Percentiles rank a stretch among this genome's conserved stretches.
Evolutionary conservation across 2,797 vertebrate genomes (phyloP).

Genomic region (Anguilla megastoma): DNA sequence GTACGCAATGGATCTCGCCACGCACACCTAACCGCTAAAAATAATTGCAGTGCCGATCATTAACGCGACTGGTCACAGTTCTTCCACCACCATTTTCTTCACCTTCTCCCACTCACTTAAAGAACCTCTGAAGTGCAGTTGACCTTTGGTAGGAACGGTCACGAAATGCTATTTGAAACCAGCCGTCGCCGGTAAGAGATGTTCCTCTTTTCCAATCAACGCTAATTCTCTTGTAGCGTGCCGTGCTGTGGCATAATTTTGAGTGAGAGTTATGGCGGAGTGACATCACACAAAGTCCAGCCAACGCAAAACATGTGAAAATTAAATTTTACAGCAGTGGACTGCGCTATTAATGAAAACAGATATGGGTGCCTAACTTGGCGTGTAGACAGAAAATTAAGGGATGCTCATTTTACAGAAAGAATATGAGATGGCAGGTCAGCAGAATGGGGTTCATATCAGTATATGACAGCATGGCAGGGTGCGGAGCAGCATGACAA

Average conservation of each 20-base stretch:
- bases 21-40: background rate
- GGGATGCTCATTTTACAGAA: background rate
- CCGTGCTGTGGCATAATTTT: background rate
- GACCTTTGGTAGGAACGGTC: background rate
- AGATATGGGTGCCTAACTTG: background rate
- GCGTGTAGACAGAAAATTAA: background rate
- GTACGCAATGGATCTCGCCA: background rate
- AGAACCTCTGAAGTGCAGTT: background rate
- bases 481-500: background rate
- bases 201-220: background rate
- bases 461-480: background rate
- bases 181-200: background rate
- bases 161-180: background rate
- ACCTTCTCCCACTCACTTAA: background rate
- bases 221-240: background rate
- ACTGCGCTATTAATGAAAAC: background rate
- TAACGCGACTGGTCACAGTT: background rate
- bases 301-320: too few relatives aligned
- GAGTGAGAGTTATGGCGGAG: background rate
- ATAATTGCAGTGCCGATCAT: background rate
- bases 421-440: background rate
- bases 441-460: background rate
- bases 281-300: background rate
- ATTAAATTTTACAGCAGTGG: background rate
- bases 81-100: background rate